phyloP scores from a whole-genome alignment of 2,113 vertebrate species.

The Gymnorhina tibicen region DNA sequence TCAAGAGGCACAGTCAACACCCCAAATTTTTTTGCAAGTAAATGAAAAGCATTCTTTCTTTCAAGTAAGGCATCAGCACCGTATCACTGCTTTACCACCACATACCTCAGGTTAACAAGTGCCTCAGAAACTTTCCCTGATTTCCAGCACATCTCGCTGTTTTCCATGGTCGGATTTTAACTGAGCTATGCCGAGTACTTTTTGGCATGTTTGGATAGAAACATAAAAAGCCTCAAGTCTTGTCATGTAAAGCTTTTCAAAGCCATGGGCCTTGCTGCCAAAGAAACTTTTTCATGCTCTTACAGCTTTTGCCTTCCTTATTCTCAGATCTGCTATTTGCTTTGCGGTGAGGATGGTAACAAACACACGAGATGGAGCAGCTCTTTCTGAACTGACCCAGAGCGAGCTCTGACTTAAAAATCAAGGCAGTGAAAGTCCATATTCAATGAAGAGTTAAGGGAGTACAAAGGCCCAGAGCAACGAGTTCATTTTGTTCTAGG shows the following conservation, averaged over 20 bases:
- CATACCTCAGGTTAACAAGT: background rate
- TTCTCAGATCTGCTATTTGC: background rate
- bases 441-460: background rate
- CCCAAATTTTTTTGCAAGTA: background rate
- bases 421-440: background rate
- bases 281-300: background rate
- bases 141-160: background rate
- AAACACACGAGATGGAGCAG: background rate
- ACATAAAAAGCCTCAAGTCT: slow-evolving; percentile 5
- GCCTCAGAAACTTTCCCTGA: background rate
- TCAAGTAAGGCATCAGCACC: background rate
- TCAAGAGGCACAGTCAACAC: slow-evolving; percentile 9
- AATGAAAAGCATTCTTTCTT: slow-evolving; percentile 4
- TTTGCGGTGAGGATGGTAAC: background rate
- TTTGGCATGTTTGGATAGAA: slow-evolving; percentile 7
- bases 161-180: background rate
- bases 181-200: background rate
- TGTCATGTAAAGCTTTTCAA: slow-evolving; percentile 29
- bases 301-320: background rate
- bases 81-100: background rate
- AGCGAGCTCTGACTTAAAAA: background rate
- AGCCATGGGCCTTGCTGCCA: background rate
- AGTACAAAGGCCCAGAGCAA: background rate
- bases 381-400: background rate
- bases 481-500: slow-evolving; percentile 22